phyloP scores from a whole-genome alignment of 2,888 invertebrate species.

The Temnothorax rugatulus region DNA sequence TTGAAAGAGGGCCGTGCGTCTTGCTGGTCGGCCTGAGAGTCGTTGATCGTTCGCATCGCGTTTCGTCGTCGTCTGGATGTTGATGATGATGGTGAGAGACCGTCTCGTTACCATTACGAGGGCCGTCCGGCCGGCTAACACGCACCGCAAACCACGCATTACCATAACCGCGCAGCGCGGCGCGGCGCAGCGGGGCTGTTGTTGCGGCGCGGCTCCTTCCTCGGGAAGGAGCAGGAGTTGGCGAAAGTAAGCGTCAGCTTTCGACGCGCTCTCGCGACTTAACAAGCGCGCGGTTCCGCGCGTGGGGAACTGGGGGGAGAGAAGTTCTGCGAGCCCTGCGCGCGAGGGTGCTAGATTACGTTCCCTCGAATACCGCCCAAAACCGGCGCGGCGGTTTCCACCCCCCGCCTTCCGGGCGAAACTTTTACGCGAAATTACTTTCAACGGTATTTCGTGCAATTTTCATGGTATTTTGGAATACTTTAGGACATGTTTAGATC shows the following conservation, averaged over 20 bases:
- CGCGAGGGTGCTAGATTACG: conserved; percentile 13
- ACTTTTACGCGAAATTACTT: background rate
- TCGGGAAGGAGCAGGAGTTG: conserved; percentile 3
- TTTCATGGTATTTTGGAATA: background rate
- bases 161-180: conserved; percentile 75
- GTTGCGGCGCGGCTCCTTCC: conserved; percentile 51
- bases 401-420: background rate
- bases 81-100: conserved; percentile 80
- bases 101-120: conserved; percentile 80
- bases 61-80: conserved; percentile 79
- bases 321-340: background rate
- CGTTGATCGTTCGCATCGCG: conserved; percentile 79
- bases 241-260: conserved; percentile 54
- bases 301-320: too few species aligned
- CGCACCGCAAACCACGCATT: conserved; percentile 77
- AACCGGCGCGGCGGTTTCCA: conserved; percentile 12
- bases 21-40: conserved; percentile 61
- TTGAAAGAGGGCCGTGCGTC: conserved; percentile 74
- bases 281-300: conserved; percentile 47
- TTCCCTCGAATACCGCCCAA: conserved; percentile 27
- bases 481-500: background rate
- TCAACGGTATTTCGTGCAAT: background rate
- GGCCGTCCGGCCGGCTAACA: conserved; percentile 75
- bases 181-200: conserved; percentile 56
- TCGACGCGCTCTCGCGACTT: conserved; percentile 64